Conservation (phyloP, 2,113 vertebrate species). For the Shinisaurus crocodilurus region DNA sequence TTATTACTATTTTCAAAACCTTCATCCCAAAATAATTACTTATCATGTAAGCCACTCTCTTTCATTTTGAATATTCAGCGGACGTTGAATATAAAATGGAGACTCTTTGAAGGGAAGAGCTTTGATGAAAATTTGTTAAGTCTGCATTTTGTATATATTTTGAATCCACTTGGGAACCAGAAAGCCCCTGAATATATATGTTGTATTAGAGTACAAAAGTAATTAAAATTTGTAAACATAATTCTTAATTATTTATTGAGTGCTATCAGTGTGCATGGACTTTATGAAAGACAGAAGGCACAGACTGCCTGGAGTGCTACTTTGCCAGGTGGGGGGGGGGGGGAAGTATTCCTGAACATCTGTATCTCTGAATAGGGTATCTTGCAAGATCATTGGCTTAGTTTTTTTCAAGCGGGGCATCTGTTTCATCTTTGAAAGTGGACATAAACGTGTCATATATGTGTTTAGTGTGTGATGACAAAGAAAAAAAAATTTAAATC, state of each 20-base stretch:
- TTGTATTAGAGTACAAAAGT: not conserved
- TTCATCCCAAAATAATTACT: not conserved
- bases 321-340: not conserved
- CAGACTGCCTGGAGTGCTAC: not conserved
- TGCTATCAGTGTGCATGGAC: not conserved
- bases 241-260: not conserved
- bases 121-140: not conserved
- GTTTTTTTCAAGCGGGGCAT: not conserved
- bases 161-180: not conserved
- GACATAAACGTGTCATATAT: not conserved
- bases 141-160: not conserved
- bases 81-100: not conserved
- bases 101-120: not conserved
- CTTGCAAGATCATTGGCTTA: not conserved
- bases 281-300: not conserved
- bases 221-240: not conserved
- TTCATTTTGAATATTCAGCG: not conserved
- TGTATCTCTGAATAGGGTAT: not conserved
- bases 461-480: not conserved
- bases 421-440: not conserved
- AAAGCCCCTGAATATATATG: not conserved
- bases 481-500: not conserved
- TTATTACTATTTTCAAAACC: not conserved
- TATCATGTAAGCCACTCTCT: not conserved
- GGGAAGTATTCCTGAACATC: not conserved